A percentile compares a stretch with the other conserved stretches of the same genome.
phyloP scores from a whole-genome alignment of 2,888 invertebrate species.

The Atethmia centrago region DNA sequence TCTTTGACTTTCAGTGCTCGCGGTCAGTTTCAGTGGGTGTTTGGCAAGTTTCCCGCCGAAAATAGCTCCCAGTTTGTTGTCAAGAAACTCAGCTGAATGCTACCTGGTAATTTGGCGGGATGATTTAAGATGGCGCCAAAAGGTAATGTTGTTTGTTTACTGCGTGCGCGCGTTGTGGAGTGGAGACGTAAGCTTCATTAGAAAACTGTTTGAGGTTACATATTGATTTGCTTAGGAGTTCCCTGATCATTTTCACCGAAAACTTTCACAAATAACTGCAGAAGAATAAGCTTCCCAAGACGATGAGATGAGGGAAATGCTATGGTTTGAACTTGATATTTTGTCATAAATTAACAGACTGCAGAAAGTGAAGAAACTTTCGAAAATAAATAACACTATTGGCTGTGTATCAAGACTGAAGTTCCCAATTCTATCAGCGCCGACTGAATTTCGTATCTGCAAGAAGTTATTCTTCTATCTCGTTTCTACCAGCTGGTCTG shows the following conservation, averaged over 20 bases:
- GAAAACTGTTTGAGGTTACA: background rate
- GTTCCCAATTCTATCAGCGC: background rate
- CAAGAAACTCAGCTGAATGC: slow-evolving; percentile 29
- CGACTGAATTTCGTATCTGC: background rate
- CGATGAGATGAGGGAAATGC: background rate
- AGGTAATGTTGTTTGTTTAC: slow-evolving; percentile 16
- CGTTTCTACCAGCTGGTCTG: background rate
- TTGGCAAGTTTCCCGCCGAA: slow-evolving; percentile 63
- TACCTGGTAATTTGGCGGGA: slow-evolving; percentile 43
- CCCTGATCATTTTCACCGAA: background rate
- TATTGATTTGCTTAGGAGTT: background rate
- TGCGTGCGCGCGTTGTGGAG: background rate
- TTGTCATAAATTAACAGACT: background rate
- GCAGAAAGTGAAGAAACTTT: background rate
- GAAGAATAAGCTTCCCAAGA: background rate
- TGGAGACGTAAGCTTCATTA: background rate
- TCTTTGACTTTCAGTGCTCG: slow-evolving; percentile 64
- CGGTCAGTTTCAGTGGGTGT: slow-evolving; percentile 50
- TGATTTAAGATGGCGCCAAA: slow-evolving; percentile 57
- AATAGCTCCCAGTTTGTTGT: slow-evolving; percentile 63
- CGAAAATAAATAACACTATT: background rate
- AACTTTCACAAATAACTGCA: background rate
- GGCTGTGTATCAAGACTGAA: background rate
- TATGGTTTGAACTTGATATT: background rate
- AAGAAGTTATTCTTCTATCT: background rate